Evolutionary conservation across 2,113 vertebrate genomes (phyloP).

Genomic region (Labrus mixtus): DNA sequence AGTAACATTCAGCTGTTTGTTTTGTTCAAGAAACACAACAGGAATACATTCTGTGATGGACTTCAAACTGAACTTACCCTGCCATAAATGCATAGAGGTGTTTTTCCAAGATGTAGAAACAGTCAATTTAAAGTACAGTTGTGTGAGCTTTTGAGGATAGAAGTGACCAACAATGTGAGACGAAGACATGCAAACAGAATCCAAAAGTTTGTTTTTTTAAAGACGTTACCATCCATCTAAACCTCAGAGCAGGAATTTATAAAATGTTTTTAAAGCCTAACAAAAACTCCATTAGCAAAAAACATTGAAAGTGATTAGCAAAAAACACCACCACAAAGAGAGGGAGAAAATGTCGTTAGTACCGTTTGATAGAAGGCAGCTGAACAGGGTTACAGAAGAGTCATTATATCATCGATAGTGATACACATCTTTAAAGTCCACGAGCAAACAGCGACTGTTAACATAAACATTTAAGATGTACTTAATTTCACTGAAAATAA

Average conservation of each 20-base stretch:
- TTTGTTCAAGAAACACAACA: conserved; percentile 12
- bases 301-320: conserved; percentile 22
- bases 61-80: conserved; percentile 35
- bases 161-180: background rate
- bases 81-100: conserved; percentile 68
- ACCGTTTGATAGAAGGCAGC: conserved; percentile 49
- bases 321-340: conserved; percentile 53
- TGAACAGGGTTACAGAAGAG: conserved; percentile 10
- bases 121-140: conserved; percentile 21
- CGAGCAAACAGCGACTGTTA: conserved; percentile 43
- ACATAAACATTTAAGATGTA: conserved; percentile 44
- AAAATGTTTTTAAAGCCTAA: conserved; percentile 20
- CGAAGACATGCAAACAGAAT: conserved; percentile 10
- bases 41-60: conserved; percentile 70
- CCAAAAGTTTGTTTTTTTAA: conserved; percentile 20
- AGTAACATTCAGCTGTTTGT: conserved; percentile 64
- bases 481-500: conserved; percentile 60
- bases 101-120: conserved; percentile 35
- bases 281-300: background rate
- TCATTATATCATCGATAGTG: conserved; percentile 38
- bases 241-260: conserved; percentile 18
- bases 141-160: conserved; percentile 18
- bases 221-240: conserved; percentile 22
- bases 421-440: conserved; percentile 22
- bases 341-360: conserved; percentile 23